These are phyloP conservation scores for Salvator merianae DNA, from an alignment of 2,113 vertebrate species.

Conservation along the genomic window DNA sequence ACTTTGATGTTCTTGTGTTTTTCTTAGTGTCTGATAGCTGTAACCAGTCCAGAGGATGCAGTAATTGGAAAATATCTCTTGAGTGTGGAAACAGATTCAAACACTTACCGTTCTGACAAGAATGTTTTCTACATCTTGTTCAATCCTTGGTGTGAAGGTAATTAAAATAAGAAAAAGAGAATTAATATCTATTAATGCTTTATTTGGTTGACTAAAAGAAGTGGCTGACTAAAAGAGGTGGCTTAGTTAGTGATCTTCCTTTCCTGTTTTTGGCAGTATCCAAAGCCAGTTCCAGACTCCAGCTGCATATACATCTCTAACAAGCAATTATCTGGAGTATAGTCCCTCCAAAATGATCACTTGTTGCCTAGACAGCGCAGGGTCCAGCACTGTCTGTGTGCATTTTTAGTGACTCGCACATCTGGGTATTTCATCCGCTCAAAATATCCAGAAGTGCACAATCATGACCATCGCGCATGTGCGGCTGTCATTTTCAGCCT, in stretches of 20 bases:
- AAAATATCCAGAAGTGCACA: no score
- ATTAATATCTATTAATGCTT: neutral
- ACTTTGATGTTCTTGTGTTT: neutral
- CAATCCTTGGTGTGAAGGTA: slow-evolving; percentile 78
- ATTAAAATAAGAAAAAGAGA: neutral
- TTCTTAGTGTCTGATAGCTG: slow-evolving; percentile 61
- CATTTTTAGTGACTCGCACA: no score
- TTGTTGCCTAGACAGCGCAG: no score
- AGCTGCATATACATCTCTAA: no score
- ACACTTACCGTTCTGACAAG: slow-evolving; percentile 20
- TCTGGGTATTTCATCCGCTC: no score
- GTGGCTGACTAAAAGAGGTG: neutral
- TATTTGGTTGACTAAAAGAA: neutral
- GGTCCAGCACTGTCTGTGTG: no score
- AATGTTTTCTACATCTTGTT: slow-evolving; percentile 66
- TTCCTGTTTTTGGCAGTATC: no score
- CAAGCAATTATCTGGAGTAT: no score
- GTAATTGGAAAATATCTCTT: slow-evolving; percentile 66
- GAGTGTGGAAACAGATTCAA: slow-evolving; percentile 40
- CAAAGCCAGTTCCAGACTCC: no score
- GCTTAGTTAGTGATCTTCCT: neutral
- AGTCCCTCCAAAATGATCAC: no score
- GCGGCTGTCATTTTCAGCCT: no score
- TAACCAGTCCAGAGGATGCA: slow-evolving; percentile 56
- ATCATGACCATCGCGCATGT: no score